phyloP scores from a whole-genome alignment of 2,888 invertebrate species.

The Criorhina ranunculi region DNA sequence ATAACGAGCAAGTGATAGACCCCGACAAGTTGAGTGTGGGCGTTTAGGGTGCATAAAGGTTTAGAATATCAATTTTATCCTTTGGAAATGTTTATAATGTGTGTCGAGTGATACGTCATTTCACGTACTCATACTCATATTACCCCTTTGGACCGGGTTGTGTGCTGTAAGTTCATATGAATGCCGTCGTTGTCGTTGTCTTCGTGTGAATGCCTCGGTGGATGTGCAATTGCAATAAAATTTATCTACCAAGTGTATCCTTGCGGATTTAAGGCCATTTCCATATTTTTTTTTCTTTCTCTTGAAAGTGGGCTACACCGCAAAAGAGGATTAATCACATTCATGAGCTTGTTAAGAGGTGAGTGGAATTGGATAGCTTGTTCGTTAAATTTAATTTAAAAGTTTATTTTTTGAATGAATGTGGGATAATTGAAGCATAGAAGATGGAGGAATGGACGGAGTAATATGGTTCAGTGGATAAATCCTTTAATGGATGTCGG shows the following conservation, averaged over 20 bases:
- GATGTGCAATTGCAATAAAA: slow-evolving; percentile 48
- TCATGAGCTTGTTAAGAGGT: slow-evolving; percentile 60
- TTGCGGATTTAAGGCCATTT: slow-evolving; percentile 58
- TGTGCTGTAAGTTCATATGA: background rate
- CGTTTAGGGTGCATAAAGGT: slow-evolving; percentile 30
- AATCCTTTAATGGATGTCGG: slow-evolving; percentile 9
- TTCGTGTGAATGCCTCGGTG: slow-evolving; percentile 14
- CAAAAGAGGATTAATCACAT: slow-evolving; percentile 57
- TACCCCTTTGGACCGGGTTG: slow-evolving; percentile 2
- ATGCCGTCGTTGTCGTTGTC: slow-evolving; percentile 9
- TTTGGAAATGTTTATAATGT: slow-evolving; percentile 58
- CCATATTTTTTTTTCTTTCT: slow-evolving; percentile 18
- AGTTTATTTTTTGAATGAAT: background rate
- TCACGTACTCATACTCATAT: slow-evolving; percentile 45
- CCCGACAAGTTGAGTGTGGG: slow-evolving; percentile 47
- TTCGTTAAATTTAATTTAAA: slow-evolving; percentile 14
- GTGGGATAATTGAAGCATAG: background rate
- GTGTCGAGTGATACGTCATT: slow-evolving; percentile 74
- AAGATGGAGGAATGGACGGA: background rate
- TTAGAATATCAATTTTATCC: slow-evolving; percentile 54
- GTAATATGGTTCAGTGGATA: background rate
- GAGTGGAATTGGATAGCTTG: slow-evolving; percentile 35
- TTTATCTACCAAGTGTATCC: slow-evolving; percentile 52
- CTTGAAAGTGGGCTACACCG: background rate
- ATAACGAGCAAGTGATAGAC: too few relatives aligned